These are phyloP conservation scores for Brachyalestes nurse DNA, from an alignment of 2,797 vertebrate genomes.

Conservation along the genomic window DNA sequence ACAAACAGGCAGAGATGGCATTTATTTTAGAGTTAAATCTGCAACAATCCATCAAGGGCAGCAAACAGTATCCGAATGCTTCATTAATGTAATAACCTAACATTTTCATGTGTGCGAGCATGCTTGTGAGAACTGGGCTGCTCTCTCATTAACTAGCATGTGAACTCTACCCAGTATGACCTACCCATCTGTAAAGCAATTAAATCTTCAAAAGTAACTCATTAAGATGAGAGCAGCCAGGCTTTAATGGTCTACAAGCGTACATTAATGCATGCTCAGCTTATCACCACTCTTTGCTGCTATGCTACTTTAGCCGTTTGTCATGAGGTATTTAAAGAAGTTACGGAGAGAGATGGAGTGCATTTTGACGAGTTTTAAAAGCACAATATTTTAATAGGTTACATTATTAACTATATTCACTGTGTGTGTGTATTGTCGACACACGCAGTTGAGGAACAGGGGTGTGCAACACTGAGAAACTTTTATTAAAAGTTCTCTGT, in stretches of 20 bases:
- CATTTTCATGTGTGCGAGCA: not conserved
- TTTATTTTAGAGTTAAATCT: not conserved
- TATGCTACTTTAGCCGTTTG: not conserved
- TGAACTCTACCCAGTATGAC: constrained; percentile 21
- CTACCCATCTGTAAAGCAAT: constrained; percentile 31
- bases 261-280: not conserved
- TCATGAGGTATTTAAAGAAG: not conserved
- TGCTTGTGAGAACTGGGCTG: not conserved
- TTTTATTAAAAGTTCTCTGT: no score
- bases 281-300: not conserved
- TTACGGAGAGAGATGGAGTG: not conserved
- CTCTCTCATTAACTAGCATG: constrained; percentile 24
- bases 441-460: no score
- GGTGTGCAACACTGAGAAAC: no score
- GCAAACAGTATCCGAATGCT: not conserved
- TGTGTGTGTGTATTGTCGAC: no score
- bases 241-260: constrained; percentile 27
- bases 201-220: constrained; percentile 39
- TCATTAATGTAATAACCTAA: constrained; percentile 6
- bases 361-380: not conserved
- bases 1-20: not conserved
- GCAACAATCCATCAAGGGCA: not conserved
- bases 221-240: constrained; percentile 9
- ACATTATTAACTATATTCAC: no score
- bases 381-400: no score